These are phyloP conservation scores for Chaetodon trifascialis DNA, from an alignment of 2,113 vertebrate species.

Conservation along the genomic window DNA sequence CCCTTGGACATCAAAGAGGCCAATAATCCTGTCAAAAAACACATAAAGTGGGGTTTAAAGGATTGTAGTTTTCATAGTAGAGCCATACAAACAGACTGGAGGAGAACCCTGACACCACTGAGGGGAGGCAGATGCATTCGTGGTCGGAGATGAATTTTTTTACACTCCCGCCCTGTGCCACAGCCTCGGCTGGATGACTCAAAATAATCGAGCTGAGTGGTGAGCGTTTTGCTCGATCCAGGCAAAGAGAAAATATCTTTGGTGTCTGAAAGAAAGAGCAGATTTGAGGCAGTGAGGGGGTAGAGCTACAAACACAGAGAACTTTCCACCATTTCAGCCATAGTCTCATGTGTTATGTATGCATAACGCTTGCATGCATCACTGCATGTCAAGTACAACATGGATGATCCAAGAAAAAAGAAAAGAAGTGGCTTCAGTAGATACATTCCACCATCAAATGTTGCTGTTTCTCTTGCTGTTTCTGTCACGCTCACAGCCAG, in stretches of 20 bases:
- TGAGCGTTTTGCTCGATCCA: conserved; percentile 41
- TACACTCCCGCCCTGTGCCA: conserved; percentile 64
- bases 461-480: conserved; percentile 44
- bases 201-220: conserved; percentile 65
- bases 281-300: conserved; percentile 50
- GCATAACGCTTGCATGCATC: conserved; percentile 3
- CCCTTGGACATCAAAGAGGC: conserved; percentile 7
- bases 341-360: conserved; percentile 9
- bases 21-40: neutral
- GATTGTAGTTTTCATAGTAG: neutral
- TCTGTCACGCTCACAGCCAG: conserved; percentile 37
- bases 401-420: neutral
- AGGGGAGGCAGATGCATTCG: conserved; percentile 59
- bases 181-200: conserved; percentile 68
- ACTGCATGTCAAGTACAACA: conserved; percentile 22
- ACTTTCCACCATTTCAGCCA: conserved; percentile 36
- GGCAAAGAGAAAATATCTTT: conserved; percentile 60
- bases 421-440: neutral
- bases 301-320: conserved; percentile 29
- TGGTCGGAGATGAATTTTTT: conserved; percentile 62
- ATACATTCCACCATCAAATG: conserved; percentile 29
- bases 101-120: conserved; percentile 35
- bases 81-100: conserved; percentile 9
- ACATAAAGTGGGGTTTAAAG: neutral
- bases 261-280: conserved; percentile 27